phyloP scores from a whole-genome alignment of 1,140 invertebrate species.

The Drosophila cardini region DNA sequence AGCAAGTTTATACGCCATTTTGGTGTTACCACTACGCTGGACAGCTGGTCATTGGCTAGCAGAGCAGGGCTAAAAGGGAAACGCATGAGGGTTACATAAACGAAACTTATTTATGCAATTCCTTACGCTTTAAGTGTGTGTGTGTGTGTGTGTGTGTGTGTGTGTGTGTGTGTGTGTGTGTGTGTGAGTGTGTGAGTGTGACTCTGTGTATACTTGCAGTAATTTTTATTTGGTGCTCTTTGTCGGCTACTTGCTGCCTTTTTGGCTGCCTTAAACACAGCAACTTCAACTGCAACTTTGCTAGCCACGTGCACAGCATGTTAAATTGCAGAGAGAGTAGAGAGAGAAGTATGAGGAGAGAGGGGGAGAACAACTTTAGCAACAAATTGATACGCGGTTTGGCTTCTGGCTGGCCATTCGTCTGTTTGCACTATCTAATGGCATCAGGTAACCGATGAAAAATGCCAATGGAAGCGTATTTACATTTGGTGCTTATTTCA shows the following conservation, averaged over 20 bases:
- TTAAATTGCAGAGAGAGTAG: slow-evolving; percentile 32
- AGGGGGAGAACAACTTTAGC: slow-evolving; percentile 40
- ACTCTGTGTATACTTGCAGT: slow-evolving; percentile 29
- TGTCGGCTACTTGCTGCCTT: slow-evolving; percentile 36
- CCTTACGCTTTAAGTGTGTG: slow-evolving; percentile 24
- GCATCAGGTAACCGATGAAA: slow-evolving; percentile 65
- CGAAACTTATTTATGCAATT: slow-evolving; percentile 70
- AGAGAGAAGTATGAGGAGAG: slow-evolving; percentile 7
- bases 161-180: too few species aligned
- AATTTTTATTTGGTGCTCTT: slow-evolving; percentile 23
- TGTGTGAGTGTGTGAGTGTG: too few species aligned
- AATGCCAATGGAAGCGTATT: slow-evolving; percentile 57
- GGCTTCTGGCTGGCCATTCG: slow-evolving; percentile 40
- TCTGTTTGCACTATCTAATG: slow-evolving; percentile 67
- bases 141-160: too few species aligned
- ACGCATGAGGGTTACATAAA: slow-evolving; percentile 39
- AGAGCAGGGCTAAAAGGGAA: neutral
- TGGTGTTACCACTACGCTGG: slow-evolving; percentile 31
- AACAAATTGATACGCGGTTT: slow-evolving; percentile 59
- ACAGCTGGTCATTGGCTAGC: slow-evolving; percentile 32
- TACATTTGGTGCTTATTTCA: slow-evolving; percentile 62
- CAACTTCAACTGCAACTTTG: slow-evolving; percentile 12
- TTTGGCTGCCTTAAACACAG: slow-evolving; percentile 37
- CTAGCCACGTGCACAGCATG: slow-evolving; percentile 49
- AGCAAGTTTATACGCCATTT: slow-evolving; percentile 49